Evolutionary conservation across 1,140 invertebrate species (phyloP).

Genomic region (Ceratina calcarata): DNA sequence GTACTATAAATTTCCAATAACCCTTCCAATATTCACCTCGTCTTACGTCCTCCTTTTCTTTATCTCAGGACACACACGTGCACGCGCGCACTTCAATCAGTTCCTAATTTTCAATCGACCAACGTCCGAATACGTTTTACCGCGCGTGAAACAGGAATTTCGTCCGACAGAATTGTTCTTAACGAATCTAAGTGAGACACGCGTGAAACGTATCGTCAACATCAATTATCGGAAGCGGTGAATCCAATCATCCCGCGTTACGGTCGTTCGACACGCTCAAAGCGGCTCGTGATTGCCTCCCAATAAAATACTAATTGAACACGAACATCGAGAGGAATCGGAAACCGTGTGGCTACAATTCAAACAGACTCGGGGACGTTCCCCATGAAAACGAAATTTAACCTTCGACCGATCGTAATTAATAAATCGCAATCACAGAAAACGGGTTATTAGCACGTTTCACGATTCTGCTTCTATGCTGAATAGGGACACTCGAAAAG

Average conservation of each 20-base stretch:
- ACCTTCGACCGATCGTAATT: too few species aligned
- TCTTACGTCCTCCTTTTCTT: background rate
- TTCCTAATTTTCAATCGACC: too few species aligned
- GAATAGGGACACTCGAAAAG: conserved; percentile 5
- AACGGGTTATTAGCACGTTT: background rate
- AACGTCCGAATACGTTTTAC: too few species aligned
- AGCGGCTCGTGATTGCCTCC: conserved; percentile 49
- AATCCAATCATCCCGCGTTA: conserved; percentile 65
- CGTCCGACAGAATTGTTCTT: background rate
- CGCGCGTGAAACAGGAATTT: too few species aligned
- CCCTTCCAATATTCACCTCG: background rate
- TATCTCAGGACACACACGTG: background rate
- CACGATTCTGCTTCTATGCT: background rate
- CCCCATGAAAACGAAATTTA: background rate
- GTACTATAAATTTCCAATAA: conserved; percentile 10
- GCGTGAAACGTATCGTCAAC: conserved; percentile 30
- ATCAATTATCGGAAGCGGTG: conserved; percentile 60
- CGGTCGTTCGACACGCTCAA: conserved; percentile 38
- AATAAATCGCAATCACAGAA: background rate
- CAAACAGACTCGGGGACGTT: background rate
- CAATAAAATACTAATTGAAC: conserved; percentile 62
- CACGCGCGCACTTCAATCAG: background rate
- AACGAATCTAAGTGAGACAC: conserved; percentile 35
- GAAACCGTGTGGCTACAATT: conserved; percentile 2
- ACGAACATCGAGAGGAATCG: conserved; percentile 10